Conservation (phyloP, 2,888 invertebrate species). For the Helleia helle region DNA sequence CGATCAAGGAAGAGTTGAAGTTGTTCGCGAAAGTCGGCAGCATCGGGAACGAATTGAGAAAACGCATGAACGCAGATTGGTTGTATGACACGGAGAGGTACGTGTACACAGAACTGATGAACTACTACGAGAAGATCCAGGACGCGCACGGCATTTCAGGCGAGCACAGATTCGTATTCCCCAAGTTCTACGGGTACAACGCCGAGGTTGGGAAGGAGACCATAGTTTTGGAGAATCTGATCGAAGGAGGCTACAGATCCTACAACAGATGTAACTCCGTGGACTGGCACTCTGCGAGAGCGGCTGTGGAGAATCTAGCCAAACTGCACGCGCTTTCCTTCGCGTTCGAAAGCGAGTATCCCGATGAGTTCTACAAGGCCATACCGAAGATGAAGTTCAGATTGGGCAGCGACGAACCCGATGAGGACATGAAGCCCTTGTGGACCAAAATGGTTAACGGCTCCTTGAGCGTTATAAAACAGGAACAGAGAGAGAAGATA, state of each 20-base stretch:
- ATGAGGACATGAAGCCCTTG: conserved; percentile 14
- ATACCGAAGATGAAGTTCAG: conserved; percentile 22
- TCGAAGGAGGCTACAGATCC: conserved; percentile 30
- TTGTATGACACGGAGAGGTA: conserved; percentile 35
- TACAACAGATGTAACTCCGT: conserved; percentile 38
- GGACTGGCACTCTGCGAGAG: conserved; percentile 40
- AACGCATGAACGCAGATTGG: conserved; percentile 21
- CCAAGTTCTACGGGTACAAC: conserved; percentile 36
- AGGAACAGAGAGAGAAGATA: conserved; percentile 29
- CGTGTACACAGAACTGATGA: conserved; percentile 32
- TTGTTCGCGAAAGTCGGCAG: conserved; percentile 32
- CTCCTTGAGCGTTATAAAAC: conserved; percentile 23
- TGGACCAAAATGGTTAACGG: conserved; percentile 18
- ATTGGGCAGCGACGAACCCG: neutral
- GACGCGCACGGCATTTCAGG: conserved; percentile 26
- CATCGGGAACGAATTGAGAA: conserved; percentile 31
- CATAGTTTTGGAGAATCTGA: conserved; percentile 43
- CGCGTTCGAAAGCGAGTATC: conserved; percentile 28
- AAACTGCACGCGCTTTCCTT: conserved; percentile 54
- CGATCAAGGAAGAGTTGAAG: conserved; percentile 24
- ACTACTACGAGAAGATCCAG: conserved; percentile 31
- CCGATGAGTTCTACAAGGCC: conserved; percentile 33
- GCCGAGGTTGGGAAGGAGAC: conserved; percentile 31
- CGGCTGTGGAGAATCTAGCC: conserved; percentile 37
- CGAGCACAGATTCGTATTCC: conserved; percentile 30